These are phyloP conservation scores for Lamprotornis superbus DNA, from an alignment of 2,113 vertebrate genomes.

Conservation along the genomic window DNA sequence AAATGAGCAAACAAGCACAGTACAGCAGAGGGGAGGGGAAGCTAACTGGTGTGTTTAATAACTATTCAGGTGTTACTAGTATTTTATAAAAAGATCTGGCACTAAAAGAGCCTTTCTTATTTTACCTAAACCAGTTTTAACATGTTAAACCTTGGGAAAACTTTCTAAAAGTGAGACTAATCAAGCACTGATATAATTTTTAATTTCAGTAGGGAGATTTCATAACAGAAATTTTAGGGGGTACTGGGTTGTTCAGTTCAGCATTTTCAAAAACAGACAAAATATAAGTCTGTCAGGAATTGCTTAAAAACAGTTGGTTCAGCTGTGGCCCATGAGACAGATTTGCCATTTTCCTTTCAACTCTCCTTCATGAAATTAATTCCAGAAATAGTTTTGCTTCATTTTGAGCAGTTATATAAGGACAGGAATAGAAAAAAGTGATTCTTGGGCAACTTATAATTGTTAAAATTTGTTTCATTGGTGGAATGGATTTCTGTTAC, in stretches of 20 bases:
- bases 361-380: not conserved
- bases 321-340: not conserved
- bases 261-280: not conserved
- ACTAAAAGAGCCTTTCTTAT: not conserved
- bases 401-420: not conserved
- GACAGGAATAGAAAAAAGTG: not conserved
- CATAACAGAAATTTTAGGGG: not conserved
- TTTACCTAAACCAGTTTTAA: not conserved
- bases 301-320: not conserved
- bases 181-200: not conserved
- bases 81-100: not conserved
- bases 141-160: not conserved
- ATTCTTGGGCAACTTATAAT: not conserved
- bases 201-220: not conserved
- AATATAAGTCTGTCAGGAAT: not conserved
- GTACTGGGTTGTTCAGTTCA: not conserved
- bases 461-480: not conserved
- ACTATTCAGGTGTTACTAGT: not conserved
- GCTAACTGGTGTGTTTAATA: not conserved
- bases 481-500: not conserved
- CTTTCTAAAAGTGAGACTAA: not conserved
- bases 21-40: not conserved
- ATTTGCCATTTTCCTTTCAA: not conserved
- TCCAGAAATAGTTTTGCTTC: not conserved
- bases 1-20: not conserved